Evolutionary conservation across 2,113 vertebrate genomes (phyloP).

Genomic region (Anarrhichthys ocellatus): DNA sequence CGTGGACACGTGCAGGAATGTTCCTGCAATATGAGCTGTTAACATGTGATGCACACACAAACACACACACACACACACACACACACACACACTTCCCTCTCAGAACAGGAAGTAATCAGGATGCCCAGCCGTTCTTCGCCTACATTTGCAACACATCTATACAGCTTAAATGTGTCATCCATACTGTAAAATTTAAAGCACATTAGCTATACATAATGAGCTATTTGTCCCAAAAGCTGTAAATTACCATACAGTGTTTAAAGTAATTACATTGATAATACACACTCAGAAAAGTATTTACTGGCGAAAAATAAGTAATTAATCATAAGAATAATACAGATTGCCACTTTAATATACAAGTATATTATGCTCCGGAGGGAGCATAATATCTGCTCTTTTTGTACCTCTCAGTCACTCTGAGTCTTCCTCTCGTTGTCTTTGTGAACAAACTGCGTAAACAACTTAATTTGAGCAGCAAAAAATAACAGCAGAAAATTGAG

Average conservation of each 20-base stretch:
- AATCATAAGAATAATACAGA: slow-evolving; percentile 43
- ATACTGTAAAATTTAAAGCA: slow-evolving; percentile 5
- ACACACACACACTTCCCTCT: not conserved
- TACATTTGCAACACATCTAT: slow-evolving; percentile 1
- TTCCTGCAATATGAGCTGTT: slow-evolving; percentile 32
- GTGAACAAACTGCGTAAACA: slow-evolving; percentile 76
- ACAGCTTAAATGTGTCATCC: slow-evolving; percentile 16
- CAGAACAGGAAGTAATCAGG: slow-evolving; percentile 37
- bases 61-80: not conserved
- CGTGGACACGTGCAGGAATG: slow-evolving; percentile 29
- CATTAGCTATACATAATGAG: slow-evolving; percentile 16
- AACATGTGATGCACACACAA: not conserved
- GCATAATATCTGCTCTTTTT: slow-evolving; percentile 62
- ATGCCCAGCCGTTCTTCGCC: not conserved
- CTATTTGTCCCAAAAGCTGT: slow-evolving; percentile 13
- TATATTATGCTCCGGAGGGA: slow-evolving; percentile 6
- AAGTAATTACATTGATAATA: slow-evolving; percentile 29
- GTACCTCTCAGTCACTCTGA: slow-evolving; percentile 56
- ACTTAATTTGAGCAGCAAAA: slow-evolving; percentile 71
- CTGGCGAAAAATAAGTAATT: slow-evolving; percentile 26
- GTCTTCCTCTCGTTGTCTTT: slow-evolving; percentile 67
- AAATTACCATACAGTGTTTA: slow-evolving; percentile 23
- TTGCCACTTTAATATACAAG: slow-evolving; percentile 38
- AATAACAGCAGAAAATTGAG: slow-evolving; percentile 68
- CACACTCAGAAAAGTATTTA: not conserved